Evolutionary conservation across 1,140 invertebrate species (phyloP).

Genomic region (Lepidurus couesii): DNA sequence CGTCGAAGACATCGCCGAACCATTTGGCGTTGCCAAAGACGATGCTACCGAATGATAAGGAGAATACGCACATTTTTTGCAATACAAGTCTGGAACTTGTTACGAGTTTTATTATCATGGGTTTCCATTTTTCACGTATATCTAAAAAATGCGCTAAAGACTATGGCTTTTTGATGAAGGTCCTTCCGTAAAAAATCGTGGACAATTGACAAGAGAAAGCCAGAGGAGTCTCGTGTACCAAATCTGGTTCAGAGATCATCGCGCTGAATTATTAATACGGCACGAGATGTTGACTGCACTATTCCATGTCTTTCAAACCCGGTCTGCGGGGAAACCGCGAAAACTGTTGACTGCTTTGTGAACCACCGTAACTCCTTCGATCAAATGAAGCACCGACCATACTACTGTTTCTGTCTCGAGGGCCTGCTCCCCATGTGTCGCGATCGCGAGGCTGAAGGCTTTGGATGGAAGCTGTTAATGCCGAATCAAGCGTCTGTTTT

Average conservation of each 20-base stretch:
- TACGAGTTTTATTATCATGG: neutral
- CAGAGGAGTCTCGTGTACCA: neutral
- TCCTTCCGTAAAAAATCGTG: neutral
- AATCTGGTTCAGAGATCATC: constrained; percentile 1
- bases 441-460: constrained; percentile 28
- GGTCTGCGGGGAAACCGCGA: constrained; percentile 27
- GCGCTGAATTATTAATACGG: neutral
- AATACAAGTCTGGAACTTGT: constrained; percentile 15
- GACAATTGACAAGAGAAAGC: neutral
- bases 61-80: neutral
- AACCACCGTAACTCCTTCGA: neutral
- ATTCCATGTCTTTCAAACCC: constrained; percentile 30
- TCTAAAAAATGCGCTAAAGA: neutral
- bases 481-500: neutral
- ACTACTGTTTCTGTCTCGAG: constrained; percentile 5
- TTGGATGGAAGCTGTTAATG: constrained; percentile 20
- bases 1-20: constrained; percentile 60
- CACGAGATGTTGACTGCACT: neutral
- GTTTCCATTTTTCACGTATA: neutral
- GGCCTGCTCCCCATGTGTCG: constrained; percentile 24
- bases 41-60: constrained; percentile 62
- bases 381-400: constrained; percentile 30
- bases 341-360: neutral
- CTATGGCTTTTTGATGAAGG: neutral
- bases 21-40: constrained; percentile 71